A percentile compares a stretch with the other conserved stretches of the same genome.
Evolutionary conservation across 2,797 vertebrate genomes (phyloP).

Genomic region (Lepus oiostolus): DNA sequence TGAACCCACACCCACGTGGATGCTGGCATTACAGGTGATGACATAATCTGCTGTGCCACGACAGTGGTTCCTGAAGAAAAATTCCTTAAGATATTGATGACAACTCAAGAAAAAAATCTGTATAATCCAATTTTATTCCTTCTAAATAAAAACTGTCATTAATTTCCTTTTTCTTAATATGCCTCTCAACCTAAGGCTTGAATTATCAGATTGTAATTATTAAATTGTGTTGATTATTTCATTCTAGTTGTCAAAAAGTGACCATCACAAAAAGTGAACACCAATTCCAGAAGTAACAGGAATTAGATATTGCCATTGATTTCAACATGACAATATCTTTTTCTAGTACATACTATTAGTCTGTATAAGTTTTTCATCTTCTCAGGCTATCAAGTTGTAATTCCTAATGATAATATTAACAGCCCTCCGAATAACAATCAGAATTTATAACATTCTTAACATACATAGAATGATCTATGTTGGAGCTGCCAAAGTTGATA

Average conservation of each 20-base stretch:
- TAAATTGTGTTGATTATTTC: slow-evolving; percentile 79
- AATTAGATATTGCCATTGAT: slow-evolving; percentile 86
- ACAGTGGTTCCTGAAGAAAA: background rate
- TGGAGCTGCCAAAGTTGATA: slow-evolving; percentile 79
- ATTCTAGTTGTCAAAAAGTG: slow-evolving; percentile 83
- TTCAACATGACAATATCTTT: slow-evolving; percentile 83
- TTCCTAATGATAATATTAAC: slow-evolving; percentile 85
- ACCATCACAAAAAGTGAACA: background rate
- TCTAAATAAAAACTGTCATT: slow-evolving; percentile 31
- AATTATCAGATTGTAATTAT: slow-evolving; percentile 48
- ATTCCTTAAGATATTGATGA: background rate
- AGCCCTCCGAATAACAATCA: slow-evolving; percentile 84
- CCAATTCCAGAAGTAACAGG: slow-evolving; percentile 85
- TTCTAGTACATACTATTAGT: slow-evolving; percentile 79
- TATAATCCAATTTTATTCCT: background rate
- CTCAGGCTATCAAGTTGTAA: slow-evolving; percentile 81
- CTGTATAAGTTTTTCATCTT: slow-evolving; percentile 85
- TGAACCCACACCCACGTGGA: too few relatives aligned
- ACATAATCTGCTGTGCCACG: too few relatives aligned
- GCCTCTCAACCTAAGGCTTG: background rate
- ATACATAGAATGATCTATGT: slow-evolving; percentile 79
- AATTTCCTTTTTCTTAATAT: slow-evolving; percentile 42
- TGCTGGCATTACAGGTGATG: too few relatives aligned
- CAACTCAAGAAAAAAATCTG: background rate
- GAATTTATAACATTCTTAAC: slow-evolving; percentile 84